phyloP scores from a whole-genome alignment of 2,113 vertebrate genomes.

The Acrocephalus arundinaceus region DNA sequence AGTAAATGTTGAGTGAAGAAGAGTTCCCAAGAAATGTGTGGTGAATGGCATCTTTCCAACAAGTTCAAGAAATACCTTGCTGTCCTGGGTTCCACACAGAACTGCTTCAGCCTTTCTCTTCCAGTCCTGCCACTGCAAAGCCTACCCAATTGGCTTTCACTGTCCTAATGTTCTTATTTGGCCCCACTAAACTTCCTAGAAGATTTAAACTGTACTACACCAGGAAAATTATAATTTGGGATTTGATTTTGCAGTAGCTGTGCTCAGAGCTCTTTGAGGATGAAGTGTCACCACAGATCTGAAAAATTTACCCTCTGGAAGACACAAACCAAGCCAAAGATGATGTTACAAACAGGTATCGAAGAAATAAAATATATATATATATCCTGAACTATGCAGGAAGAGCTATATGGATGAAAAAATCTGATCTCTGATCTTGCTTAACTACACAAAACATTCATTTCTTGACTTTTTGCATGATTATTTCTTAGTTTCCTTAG shows the following conservation, averaged over 20 bases:
- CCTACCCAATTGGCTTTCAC: background rate
- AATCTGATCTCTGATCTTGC: background rate
- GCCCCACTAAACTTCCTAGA: background rate
- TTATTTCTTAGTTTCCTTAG: background rate
- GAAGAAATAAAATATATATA: background rate
- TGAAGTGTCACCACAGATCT: background rate
- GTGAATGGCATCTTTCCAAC: background rate
- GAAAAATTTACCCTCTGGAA: background rate
- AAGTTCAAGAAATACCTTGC: background rate
- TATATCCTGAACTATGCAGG: background rate
- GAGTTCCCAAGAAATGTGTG: background rate
- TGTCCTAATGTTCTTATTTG: background rate
- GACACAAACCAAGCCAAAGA: background rate
- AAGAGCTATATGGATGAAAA: background rate
- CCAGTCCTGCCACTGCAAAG: background rate
- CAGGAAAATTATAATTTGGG: background rate
- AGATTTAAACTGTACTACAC: background rate
- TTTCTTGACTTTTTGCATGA: background rate
- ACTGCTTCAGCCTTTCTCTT: background rate
- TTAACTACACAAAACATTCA: background rate
- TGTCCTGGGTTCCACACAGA: background rate
- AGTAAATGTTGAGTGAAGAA: background rate
- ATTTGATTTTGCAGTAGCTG: background rate
- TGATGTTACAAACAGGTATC: background rate
- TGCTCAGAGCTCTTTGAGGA: background rate